Conservation (phyloP, 2,797 vertebrate species). For the Melanotaenia parkinsoni region DNA sequence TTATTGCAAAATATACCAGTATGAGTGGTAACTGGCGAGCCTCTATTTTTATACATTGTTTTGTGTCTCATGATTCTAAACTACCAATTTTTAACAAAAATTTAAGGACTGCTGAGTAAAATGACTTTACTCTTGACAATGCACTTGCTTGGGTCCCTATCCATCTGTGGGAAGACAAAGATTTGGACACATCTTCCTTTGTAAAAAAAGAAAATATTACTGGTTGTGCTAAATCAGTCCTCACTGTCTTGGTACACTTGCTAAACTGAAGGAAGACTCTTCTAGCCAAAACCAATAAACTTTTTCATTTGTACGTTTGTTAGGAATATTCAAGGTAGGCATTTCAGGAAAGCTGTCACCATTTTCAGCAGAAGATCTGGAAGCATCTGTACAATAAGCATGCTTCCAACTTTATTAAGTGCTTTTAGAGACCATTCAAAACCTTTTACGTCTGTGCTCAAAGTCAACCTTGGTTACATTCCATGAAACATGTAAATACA, state of each 20-base stretch:
- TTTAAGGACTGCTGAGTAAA: neutral
- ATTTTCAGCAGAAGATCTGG: constrained; percentile 25
- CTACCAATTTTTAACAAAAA: neutral
- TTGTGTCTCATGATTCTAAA: neutral
- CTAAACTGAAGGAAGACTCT: neutral
- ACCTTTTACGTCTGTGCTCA: neutral
- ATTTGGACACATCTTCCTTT: neutral
- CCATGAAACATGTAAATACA: constrained; percentile 35
- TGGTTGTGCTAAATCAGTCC: neutral
- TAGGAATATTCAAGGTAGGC: neutral
- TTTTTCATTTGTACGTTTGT: neutral
- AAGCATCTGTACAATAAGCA: constrained; percentile 49
- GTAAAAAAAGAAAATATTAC: neutral
- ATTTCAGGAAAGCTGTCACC: constrained; percentile 16
- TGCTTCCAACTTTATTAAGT: neutral
- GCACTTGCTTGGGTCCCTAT: neutral
- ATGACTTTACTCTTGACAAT: neutral
- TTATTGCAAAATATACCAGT: neutral
- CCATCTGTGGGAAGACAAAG: neutral
- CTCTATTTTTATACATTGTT: neutral
- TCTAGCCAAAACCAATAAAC: neutral
- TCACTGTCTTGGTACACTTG: neutral
- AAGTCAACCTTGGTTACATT: constrained; percentile 21
- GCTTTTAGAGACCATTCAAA: constrained; percentile 14
- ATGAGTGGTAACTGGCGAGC: neutral